Percentiles rank a stretch among this genome's conserved stretches.
Evolutionary conservation across 2,113 vertebrate genomes (phyloP).

Genomic region (Lonchura striata): DNA sequence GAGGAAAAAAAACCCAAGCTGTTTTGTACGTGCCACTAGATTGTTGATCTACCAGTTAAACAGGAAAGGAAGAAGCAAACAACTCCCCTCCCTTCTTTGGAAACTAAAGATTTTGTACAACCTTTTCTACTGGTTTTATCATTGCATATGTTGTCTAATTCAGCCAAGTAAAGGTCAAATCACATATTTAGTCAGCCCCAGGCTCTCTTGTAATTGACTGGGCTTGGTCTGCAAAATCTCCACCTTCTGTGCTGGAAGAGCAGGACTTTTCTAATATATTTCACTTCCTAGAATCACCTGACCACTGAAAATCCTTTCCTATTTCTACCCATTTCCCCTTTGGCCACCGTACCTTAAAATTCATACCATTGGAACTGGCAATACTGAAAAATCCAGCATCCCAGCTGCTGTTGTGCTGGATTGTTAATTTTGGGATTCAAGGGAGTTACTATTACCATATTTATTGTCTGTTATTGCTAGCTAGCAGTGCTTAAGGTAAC

Average conservation of each 20-base stretch:
- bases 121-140: background rate
- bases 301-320: background rate
- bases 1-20: background rate
- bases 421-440: background rate
- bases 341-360: background rate
- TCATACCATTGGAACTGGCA: rapidly evolving
- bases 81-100: background rate
- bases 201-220: background rate
- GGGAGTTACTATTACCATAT: background rate
- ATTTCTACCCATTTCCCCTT: background rate
- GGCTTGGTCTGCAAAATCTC: background rate
- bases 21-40: background rate
- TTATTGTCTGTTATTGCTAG: background rate
- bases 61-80: constrained; percentile 7
- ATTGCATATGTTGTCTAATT: background rate
- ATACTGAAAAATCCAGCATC: background rate
- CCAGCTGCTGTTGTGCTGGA: background rate
- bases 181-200: background rate
- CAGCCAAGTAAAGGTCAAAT: background rate
- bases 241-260: background rate
- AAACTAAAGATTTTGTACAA: background rate
- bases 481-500: background rate
- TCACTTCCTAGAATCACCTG: background rate
- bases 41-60: constrained; percentile 33
- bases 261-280: rapidly evolving